Conservation (phyloP, 2,113 vertebrate genomes). For the Cyanoderma ruficeps region DNA sequence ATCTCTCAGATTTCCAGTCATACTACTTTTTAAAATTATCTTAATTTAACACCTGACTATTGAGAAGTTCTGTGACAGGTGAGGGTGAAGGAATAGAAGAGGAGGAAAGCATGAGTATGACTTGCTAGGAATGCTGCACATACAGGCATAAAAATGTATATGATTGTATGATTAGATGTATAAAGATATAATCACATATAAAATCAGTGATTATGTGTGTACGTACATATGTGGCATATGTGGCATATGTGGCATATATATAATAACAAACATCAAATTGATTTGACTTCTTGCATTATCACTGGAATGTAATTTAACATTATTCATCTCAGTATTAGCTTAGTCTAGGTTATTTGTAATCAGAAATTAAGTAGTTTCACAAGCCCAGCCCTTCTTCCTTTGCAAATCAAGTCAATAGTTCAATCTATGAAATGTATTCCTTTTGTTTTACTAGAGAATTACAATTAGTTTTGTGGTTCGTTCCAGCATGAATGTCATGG, state of each 20-base stretch:
- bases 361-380: neutral
- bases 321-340: neutral
- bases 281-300: neutral
- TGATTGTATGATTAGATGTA: neutral
- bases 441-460: neutral
- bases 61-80: neutral
- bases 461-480: rapidly evolving
- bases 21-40: neutral
- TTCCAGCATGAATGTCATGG: too few species aligned
- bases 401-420: neutral
- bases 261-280: neutral
- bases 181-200: neutral
- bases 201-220: neutral
- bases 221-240: too few species aligned
- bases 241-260: too few species aligned
- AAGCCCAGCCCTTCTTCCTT: neutral
- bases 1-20: neutral
- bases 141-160: neutral
- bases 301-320: neutral
- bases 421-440: neutral
- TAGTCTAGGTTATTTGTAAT: neutral
- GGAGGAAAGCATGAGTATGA: neutral
- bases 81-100: neutral
- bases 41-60: neutral
- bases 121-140: neutral